Conservation (phyloP, 1,140 invertebrate species). For the Chironomus tepperi region DNA sequence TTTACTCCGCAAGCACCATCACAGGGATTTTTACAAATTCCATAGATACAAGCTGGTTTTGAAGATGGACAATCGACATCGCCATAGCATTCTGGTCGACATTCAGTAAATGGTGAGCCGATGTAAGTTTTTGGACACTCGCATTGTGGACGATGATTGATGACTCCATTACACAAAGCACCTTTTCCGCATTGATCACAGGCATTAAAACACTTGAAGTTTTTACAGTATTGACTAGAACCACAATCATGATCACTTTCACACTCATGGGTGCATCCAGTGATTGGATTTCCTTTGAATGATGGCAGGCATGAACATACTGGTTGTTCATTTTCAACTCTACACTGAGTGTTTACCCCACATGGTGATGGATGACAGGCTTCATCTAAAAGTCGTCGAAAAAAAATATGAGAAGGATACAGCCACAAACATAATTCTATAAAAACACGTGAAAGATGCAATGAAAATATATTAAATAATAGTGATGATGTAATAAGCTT, state of each 20-base stretch:
- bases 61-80: conserved; percentile 64
- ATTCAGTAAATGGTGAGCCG: conserved; percentile 62
- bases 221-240: conserved; percentile 60
- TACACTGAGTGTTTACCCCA: conserved; percentile 68
- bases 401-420: not conserved
- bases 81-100: conserved; percentile 61
- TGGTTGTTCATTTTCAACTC: conserved; percentile 61
- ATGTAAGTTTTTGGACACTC: conserved; percentile 71
- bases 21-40: conserved; percentile 72
- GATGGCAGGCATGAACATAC: conserved; percentile 67
- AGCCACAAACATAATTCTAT: not conserved
- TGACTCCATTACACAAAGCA: conserved; percentile 64
- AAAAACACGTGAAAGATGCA: not conserved
- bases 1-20: conserved; percentile 69
- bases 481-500: not conserved
- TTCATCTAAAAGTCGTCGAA: conserved; percentile 51
- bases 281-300: conserved; percentile 60
- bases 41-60: conserved; percentile 70
- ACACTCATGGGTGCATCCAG: conserved; percentile 61
- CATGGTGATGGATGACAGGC: conserved; percentile 60
- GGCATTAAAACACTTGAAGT: conserved; percentile 68
- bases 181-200: conserved; percentile 69
- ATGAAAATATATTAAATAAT: not conserved
- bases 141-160: conserved; percentile 68
- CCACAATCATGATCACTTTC: conserved; percentile 63